Base-by-base conservation (phyloP, 2,113 vertebrate species). In the Centropus bengalensis region DNA sequence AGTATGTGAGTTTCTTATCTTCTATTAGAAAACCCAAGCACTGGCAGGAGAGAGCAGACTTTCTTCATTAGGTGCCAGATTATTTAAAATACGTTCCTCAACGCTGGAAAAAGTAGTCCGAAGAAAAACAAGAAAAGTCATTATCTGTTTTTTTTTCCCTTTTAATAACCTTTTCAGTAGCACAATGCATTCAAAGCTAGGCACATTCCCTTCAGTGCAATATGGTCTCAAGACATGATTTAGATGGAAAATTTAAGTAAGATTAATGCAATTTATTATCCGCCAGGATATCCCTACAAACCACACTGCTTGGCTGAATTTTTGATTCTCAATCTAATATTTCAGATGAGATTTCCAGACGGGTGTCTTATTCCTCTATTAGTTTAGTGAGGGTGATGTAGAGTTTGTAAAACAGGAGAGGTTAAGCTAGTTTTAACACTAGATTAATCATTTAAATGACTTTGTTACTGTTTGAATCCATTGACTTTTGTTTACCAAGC, bases 301-400 rank as follows among this genome's bases (percentile, higher is more conserved):
- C 98, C 98, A 96, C 96, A 98, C 96, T 97, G 94, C 97, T 99
- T 98, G 97, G 98, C 97, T 97, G 98, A 97, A 98, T 97, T 98
- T 98, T 98, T 97, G 98, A 97, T 98, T 98, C 97, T 96, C 95
- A 97, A 97, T 98, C 97, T 98, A 98, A 98, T 97, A 98, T 98
- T 98, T 96, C 97, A 99, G 98, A 99, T 99, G 99, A 99, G 98
- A 98, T 99, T 99, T 99, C 98, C 99, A 99, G 99, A 99, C 97
- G 96, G 94, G 97, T 98, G 98, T 98, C 98, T 98, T 98, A 98
- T 98, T 98, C 98, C 97, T 98, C 98, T 98, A 98, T 98, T 98
- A 98, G 98, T 98, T 97, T 96, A 98, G 97, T 98, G 96, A 97
- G 98, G 98, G 99, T 99, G 98, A 99, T 99, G 98, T 98, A 99